These are phyloP conservation scores for Polypterus senegalus DNA, from an alignment of 2,113 vertebrate species.

Conservation along the genomic window DNA sequence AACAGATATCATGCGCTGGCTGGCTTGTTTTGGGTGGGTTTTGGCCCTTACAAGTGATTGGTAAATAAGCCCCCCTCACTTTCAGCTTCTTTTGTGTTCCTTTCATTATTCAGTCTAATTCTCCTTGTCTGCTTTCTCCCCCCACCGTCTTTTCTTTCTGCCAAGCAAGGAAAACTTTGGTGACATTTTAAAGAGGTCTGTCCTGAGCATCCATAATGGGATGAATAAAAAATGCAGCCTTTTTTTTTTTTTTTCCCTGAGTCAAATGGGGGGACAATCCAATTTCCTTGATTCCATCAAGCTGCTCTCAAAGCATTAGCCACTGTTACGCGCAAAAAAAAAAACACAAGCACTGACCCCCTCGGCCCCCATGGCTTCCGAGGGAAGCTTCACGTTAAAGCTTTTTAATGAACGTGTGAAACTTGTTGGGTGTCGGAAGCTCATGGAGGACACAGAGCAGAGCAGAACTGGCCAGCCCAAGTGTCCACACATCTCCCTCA, in stretches of 20 bases:
- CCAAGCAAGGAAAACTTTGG: constrained; percentile 71
- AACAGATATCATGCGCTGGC: no score
- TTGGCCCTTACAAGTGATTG: no score
- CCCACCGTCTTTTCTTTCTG: constrained; percentile 41
- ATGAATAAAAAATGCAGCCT: constrained; percentile 71
- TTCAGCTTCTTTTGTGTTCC: no score
- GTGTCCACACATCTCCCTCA: no score
- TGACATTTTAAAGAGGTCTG: constrained; percentile 77
- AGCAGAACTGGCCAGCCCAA: no score
- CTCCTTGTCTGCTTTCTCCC: no score
- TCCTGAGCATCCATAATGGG: constrained; percentile 77
- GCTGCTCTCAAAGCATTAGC: constrained; percentile 80
- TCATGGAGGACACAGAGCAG: neutral
- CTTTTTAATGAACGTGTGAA: constrained; percentile 12
- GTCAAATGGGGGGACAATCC: constrained; percentile 96
- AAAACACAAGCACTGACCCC: constrained; percentile 52
- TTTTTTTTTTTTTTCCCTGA: constrained; percentile 60
- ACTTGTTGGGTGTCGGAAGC: constrained; percentile 2
- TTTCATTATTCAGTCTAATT: no score
- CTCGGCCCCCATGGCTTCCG: constrained; percentile 51
- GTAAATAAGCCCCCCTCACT: no score
- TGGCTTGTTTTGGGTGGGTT: no score
- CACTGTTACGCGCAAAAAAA: constrained; percentile 55
- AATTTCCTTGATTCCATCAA: constrained; percentile 98
- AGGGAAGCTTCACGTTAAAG: constrained; percentile 20